Evolutionary conservation across 1,140 invertebrate genomes (phyloP).

Genomic region (Drosophila truncata): DNA sequence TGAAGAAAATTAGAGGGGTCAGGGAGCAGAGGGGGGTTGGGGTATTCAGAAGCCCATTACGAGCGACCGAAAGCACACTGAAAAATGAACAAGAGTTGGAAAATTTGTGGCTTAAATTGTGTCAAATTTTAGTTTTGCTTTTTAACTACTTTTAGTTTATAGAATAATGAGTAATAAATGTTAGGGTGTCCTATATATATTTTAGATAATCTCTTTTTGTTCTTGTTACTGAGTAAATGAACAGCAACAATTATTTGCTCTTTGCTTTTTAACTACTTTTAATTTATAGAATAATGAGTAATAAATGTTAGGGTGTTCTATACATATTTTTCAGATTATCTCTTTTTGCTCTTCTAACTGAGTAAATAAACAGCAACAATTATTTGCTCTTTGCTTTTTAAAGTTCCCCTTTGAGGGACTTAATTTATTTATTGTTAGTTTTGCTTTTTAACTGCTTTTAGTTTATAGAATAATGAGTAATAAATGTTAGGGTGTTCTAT

Average conservation of each 20-base stretch:
- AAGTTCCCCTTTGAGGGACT: no score
- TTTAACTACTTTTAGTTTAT: not conserved
- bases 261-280: not conserved
- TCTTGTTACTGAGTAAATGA: not conserved
- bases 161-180: not conserved
- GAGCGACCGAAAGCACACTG: not conserved
- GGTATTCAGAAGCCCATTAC: constrained; percentile 28
- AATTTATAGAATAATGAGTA: not conserved
- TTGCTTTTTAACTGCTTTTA: not conserved
- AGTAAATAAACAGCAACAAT: no score
- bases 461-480: not conserved
- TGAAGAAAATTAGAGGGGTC: constrained; percentile 69
- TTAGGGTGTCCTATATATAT: not conserved
- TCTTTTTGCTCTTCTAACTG: no score
- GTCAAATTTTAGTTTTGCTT: not conserved
- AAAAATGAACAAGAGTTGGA: not conserved
- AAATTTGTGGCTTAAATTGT: not conserved
- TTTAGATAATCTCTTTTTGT: not conserved
- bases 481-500: not conserved
- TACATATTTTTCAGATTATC: no score
- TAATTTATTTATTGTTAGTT: no score
- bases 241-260: no score
- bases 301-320: not conserved
- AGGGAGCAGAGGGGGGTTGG: not conserved
- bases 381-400: no score